phyloP scores from a whole-genome alignment of 2,888 invertebrate genomes.

The Brenthis daphne region DNA sequence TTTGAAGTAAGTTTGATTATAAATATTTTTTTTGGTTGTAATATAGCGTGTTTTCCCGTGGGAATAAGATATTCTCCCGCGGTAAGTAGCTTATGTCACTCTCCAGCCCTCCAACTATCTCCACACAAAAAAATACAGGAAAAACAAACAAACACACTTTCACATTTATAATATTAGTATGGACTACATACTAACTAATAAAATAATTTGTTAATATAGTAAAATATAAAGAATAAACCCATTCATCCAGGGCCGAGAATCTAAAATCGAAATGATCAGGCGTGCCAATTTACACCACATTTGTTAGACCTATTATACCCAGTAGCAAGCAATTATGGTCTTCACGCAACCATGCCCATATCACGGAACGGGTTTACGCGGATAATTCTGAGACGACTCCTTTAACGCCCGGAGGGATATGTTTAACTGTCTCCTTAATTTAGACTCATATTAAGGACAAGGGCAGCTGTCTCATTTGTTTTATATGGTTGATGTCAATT shows the following conservation, averaged over 20 bases:
- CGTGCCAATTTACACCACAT: slow-evolving; percentile 65
- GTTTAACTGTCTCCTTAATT: slow-evolving; percentile 24
- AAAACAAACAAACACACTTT: too few species aligned
- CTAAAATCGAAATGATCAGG: slow-evolving; percentile 41
- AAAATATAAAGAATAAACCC: not conserved
- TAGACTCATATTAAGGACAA: slow-evolving; percentile 14
- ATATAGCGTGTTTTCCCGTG: too few species aligned
- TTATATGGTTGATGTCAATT: not conserved
- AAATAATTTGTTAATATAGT: not conserved
- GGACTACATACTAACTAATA: too few species aligned
- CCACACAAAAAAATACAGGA: too few species aligned
- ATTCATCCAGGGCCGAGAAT: slow-evolving; percentile 20
- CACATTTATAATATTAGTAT: too few species aligned
- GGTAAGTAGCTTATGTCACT: too few species aligned
- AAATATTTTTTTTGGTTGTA: too few species aligned
- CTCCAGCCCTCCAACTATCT: too few species aligned
- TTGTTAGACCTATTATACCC: slow-evolving; percentile 66
- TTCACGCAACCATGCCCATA: slow-evolving; percentile 30
- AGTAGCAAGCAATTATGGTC: slow-evolving; percentile 65
- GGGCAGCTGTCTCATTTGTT: slow-evolving; percentile 1
- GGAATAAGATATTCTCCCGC: too few species aligned
- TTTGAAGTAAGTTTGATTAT: too few species aligned
- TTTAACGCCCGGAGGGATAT: slow-evolving; percentile 14
- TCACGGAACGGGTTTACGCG: slow-evolving; percentile 28
- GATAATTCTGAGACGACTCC: slow-evolving; percentile 29